Evolutionary conservation across 2,888 invertebrate genomes (phyloP), one percentile per base, ranked within the genome.

Genomic region (Holacanthella duospinosa): DNA sequence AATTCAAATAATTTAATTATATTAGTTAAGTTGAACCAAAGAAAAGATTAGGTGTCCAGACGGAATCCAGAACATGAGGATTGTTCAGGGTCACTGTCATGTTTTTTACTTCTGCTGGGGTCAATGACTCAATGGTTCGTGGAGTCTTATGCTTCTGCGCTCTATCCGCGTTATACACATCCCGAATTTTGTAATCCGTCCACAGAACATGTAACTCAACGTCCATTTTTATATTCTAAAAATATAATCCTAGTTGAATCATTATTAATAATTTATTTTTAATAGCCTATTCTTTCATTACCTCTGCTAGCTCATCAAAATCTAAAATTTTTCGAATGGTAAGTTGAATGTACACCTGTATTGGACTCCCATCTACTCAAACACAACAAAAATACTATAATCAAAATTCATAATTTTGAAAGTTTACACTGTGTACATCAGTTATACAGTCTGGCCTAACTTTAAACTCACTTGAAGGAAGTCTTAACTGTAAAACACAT

Each of bases 41-140:
- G 24, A 63, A 63, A 6, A 63, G 29, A 54, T 63, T 63, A 4
- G 63, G 63, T 29, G 59, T 63, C 63, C 63, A 63, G 27, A 63
- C 28, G 1, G 29, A 29, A 2, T 58, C 27, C 2, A 63, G 43
- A 21, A 63, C 24, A 26, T 44, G 19, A 19, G 63, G 63, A 54
- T 59, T 54, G 54, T 63, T 63, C 1, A 58, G 25, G 1, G 53
- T 59, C 16, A 25, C 29, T 16, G 59, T 48, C 28, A 36, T 63
- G 19, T 3, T 19, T 29, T 54, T 29, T 25, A 59, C 36, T 27
- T 59, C 54, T 27, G 59, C 63, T 2, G 55, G 58, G 6, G 54
- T 59, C 27, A 63, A 12, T 16, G 4, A 19, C 19, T 54, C 54
- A 54, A 63, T 29, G 4, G 29, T 9, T 21, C 25, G 55, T 24